These are phyloP conservation scores for Catagonus wagneri DNA, from an alignment of 2,113 vertebrate genomes.

Conservation along the genomic window DNA sequence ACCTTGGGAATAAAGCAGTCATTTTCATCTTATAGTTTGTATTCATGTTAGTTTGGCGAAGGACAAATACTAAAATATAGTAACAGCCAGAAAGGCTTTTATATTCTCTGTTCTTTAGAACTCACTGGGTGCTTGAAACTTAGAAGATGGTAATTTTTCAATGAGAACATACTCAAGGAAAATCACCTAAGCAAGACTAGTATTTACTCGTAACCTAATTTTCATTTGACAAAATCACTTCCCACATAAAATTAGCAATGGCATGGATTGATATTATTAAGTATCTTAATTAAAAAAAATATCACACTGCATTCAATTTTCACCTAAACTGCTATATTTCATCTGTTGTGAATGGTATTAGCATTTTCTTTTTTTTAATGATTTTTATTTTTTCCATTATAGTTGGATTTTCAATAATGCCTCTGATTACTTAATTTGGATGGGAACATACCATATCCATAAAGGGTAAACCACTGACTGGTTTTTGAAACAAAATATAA, in stretches of 20 bases:
- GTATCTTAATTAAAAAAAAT: background rate
- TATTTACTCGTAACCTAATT: background rate
- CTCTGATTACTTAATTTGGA: background rate
- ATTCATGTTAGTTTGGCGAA: constrained; percentile 15
- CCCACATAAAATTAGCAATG: background rate
- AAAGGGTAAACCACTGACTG: background rate
- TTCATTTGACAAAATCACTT: background rate
- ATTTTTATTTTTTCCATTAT: too few relatives aligned
- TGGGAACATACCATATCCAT: background rate
- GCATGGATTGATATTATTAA: background rate
- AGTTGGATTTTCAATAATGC: background rate
- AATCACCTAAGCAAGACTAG: background rate
- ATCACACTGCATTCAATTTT: background rate
- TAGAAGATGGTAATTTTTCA: constrained; percentile 4
- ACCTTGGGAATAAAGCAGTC: background rate
- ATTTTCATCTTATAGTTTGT: background rate
- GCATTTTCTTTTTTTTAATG: background rate
- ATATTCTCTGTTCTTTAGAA: background rate
- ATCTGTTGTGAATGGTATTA: background rate
- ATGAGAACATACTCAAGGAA: background rate
- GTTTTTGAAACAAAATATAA: constrained; percentile 9
- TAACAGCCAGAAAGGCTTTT: background rate
- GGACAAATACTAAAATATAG: background rate
- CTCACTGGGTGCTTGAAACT: background rate
- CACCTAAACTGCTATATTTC: background rate